These are phyloP conservation scores for Mustela erminea DNA, from an alignment of 2,797 vertebrate species.

Conservation along the genomic window DNA sequence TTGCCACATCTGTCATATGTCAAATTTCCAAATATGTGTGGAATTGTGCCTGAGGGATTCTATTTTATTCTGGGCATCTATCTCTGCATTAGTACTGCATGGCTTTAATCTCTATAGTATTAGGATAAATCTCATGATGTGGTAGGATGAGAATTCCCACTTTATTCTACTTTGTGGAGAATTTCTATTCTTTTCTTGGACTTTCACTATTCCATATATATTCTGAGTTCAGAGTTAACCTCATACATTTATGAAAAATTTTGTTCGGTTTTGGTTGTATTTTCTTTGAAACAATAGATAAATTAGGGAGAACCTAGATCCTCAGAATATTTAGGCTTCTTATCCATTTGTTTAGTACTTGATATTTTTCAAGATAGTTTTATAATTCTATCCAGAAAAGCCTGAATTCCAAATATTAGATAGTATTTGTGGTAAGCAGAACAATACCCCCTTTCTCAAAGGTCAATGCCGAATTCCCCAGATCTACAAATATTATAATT, in stretches of 20 bases:
- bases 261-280: background rate
- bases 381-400: background rate
- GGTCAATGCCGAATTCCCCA: background rate
- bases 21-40: background rate
- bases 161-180: background rate
- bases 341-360: background rate
- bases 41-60: background rate
- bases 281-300: conserved; percentile 43
- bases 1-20: background rate
- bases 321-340: conserved; percentile 5
- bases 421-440: background rate
- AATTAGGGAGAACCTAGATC: background rate
- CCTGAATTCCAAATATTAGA: background rate
- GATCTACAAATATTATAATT: background rate
- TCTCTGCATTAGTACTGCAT: background rate
- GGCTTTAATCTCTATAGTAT: background rate
- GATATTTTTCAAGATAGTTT: background rate
- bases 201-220: background rate
- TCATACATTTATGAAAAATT: conserved; percentile 15
- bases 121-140: background rate
- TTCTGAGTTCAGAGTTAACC: background rate
- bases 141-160: background rate
- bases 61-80: background rate
- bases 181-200: background rate
- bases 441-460: background rate